phyloP scores from a whole-genome alignment of 2,113 vertebrate genomes.

The Mus musculus region DNA sequence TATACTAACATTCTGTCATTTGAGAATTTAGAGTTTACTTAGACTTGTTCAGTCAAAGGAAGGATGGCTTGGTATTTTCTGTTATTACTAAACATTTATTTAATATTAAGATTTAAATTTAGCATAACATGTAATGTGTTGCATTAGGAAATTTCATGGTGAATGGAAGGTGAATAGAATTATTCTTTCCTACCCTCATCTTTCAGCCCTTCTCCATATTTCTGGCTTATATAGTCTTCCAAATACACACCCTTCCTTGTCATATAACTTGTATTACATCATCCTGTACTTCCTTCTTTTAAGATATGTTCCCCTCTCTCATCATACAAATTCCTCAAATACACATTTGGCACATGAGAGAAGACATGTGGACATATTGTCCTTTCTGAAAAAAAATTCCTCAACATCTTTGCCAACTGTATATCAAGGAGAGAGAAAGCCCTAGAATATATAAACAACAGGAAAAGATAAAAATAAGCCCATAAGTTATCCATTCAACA shows the following conservation, averaged over 20 bases:
- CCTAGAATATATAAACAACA: background rate
- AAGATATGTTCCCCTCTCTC: background rate
- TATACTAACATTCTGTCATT: background rate
- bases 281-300: background rate
- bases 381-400: background rate
- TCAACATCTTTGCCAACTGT: background rate
- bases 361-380: background rate
- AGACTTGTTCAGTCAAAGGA: background rate
- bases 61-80: background rate
- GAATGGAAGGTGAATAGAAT: background rate
- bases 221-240: background rate
- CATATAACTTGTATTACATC: background rate
- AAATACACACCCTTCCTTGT: background rate
- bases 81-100: background rate
- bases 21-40: background rate
- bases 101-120: background rate
- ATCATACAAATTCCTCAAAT: background rate
- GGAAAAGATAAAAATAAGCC: background rate
- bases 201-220: background rate
- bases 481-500: background rate
- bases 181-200: background rate
- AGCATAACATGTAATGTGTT: background rate
- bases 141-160: background rate
- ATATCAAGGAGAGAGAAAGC: background rate
- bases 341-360: background rate